These are phyloP conservation scores for Chrysaora quinquecirrha DNA, from an alignment of 30 jellyfish, hydroid and myxozoan species.

Conservation along the genomic window DNA sequence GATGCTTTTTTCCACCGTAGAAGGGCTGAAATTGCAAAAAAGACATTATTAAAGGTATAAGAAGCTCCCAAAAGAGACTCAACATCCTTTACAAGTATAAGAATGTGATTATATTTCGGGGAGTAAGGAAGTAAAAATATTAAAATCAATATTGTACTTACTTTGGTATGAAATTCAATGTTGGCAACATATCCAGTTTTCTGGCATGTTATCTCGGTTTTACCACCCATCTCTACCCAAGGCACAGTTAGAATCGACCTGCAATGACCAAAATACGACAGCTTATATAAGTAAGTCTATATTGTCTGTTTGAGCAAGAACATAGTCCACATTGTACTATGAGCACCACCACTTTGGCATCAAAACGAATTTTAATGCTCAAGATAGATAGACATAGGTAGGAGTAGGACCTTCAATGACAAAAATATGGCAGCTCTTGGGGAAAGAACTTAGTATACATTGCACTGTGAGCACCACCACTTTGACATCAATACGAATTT, in stretches of 20 bases:
- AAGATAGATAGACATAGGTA: too few species aligned
- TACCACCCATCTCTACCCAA: conserved; percentile 99
- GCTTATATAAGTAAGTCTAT: too few species aligned
- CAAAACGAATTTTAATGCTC: too few species aligned
- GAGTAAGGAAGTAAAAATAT: neutral
- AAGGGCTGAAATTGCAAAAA: conserved; percentile 84
- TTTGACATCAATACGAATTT: too few species aligned
- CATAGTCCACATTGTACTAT: too few species aligned
- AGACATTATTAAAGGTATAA: neutral
- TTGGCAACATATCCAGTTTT: conserved; percentile 87
- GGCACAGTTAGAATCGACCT: conserved; percentile 99
- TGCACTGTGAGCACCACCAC: too few species aligned
- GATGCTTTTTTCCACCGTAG: conserved; percentile 96
- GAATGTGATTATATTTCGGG: neutral
- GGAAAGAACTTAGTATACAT: too few species aligned
- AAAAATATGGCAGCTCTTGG: too few species aligned
- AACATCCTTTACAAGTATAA: neutral
- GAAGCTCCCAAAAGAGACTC: neutral
- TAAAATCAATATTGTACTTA: neutral
- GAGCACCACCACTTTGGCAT: too few species aligned
- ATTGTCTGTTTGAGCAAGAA: too few species aligned
- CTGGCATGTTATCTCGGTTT: conserved; percentile 86
- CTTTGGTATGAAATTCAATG: conserved; percentile 96
- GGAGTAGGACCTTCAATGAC: too few species aligned
- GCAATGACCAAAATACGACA: too few species aligned